Base-by-base conservation (phyloP, 1,140 invertebrate genomes). In the Drosophila biarmipes region DNA sequence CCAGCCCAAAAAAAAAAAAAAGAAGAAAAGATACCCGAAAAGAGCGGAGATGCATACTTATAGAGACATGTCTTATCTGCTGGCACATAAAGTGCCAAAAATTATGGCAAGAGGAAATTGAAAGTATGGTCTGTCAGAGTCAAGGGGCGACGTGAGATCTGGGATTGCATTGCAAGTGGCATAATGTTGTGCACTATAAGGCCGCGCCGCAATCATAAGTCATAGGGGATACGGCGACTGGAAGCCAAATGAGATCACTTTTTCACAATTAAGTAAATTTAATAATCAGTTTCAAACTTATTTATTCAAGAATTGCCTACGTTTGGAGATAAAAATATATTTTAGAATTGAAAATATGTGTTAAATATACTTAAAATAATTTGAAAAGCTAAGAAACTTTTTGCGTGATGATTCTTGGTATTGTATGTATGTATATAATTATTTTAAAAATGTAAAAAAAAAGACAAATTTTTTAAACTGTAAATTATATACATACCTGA, bases 21-120 rank as follows among this genome's bases (percentile, higher is more conserved):
- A 24, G 14, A 45, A 58, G 37, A 29, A 19, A n/a, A 40, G 19
- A 43, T 55, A 31, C 12, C n/a, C 4, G 19, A 46, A 37, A 37
- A 46, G 56, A 72, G 38, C 43, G 45, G 55, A 37, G 55, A 64
- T 58, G 63, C 57, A 81, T 68, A 82, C 46, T 52, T 52, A 68
- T 68, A 31, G 52, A 67, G 62, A 61, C 71, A 54, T 64, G 58
- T 80, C 81, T 86, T 85, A 85, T 85, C 81, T 86, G 55, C 57
- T 37, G 56, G 66, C 54, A 73, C 74, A 86, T 86, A 87, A 86
- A 86, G 78, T 86, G 82, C 81, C 81, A 85, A 85, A 85, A 85
- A 86, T 87, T 87, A 85, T 85, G 81, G 82, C 81, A 71, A 85
- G 61, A 87, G 81, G 81, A 87, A 85, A 81, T 66, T 45, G 62